phyloP scores from a whole-genome alignment of 1,140 invertebrate species.

The Diorhabda elongata region DNA sequence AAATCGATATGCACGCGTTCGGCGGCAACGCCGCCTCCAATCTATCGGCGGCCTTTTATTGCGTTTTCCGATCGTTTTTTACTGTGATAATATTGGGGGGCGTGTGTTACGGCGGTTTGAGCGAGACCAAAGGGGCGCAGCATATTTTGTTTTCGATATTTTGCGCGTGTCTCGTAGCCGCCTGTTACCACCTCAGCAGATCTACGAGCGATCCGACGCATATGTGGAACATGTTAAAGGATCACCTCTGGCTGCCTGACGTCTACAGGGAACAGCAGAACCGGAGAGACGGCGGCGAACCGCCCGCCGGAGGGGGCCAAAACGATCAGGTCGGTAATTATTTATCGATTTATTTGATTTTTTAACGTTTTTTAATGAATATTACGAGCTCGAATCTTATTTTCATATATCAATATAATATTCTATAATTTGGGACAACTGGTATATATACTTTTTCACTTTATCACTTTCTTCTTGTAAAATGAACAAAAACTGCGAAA shows the following conservation, averaged over 20 bases:
- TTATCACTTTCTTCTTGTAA: too few relatives aligned
- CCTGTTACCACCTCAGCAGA: constrained; percentile 90
- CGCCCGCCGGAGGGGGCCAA: background rate
- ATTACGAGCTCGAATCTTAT: too few relatives aligned
- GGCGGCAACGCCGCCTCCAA: constrained; percentile 94
- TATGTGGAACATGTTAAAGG: constrained; percentile 83
- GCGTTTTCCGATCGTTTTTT: constrained; percentile 73
- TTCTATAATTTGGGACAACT: too few relatives aligned
- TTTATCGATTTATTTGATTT: too few relatives aligned
- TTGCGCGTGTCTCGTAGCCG: constrained; percentile 80
- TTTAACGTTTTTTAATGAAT: too few relatives aligned
- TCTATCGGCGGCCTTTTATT: constrained; percentile 79
- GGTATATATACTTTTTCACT: too few relatives aligned
- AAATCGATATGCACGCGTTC: constrained; percentile 95
- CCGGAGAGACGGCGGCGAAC: constrained; percentile 25
- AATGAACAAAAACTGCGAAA: too few relatives aligned
- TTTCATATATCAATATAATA: too few relatives aligned
- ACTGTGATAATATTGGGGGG: constrained; percentile 81
- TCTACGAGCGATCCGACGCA: constrained; percentile 86
- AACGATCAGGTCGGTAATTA: too few relatives aligned
- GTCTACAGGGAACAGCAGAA: constrained; percentile 51
- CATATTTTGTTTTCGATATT: constrained; percentile 95
- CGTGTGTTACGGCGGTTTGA: constrained; percentile 79
- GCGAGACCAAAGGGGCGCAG: constrained; percentile 77
- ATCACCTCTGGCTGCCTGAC: constrained; percentile 67